A percentile compares a stretch with the other conserved stretches of the same genome.
Evolutionary conservation across 2,888 invertebrate genomes (phyloP).

Genomic region (Nephrotoma flavescens): DNA sequence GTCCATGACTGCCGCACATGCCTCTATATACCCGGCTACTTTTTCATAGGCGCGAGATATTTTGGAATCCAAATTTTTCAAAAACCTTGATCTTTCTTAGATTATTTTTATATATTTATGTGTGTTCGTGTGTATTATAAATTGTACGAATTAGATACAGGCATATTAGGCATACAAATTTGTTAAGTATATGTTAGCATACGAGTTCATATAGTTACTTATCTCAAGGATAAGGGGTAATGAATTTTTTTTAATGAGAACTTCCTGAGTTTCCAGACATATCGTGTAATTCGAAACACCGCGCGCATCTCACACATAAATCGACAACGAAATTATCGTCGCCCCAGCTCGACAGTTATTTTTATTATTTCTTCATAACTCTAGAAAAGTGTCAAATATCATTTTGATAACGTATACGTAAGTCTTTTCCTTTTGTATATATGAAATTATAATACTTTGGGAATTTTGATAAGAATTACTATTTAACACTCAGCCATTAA

Average conservation of each 20-base stretch:
- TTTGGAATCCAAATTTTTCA: neutral
- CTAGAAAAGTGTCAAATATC: neutral
- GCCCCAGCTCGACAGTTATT: neutral
- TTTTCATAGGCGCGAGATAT: neutral
- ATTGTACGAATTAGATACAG: neutral
- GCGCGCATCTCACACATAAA: neutral
- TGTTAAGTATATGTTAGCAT: neutral
- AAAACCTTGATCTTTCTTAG: neutral
- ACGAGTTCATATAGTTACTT: neutral
- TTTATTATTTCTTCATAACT: neutral
- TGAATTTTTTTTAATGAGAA: neutral
- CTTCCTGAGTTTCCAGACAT: neutral
- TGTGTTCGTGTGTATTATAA: neutral
- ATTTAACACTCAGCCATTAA: neutral
- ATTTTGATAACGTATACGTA: neutral
- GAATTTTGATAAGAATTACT: neutral
- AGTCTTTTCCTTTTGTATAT: neutral
- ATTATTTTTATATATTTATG: neutral
- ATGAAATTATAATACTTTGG: neutral
- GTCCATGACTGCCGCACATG: neutral
- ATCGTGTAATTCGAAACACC: neutral
- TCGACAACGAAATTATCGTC: neutral
- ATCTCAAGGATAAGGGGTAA: neutral
- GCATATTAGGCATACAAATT: neutral
- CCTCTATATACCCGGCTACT: neutral